These are phyloP conservation scores for Halictus ligatus DNA, from an alignment of 2,888 invertebrate genomes.

Conservation along the genomic window DNA sequence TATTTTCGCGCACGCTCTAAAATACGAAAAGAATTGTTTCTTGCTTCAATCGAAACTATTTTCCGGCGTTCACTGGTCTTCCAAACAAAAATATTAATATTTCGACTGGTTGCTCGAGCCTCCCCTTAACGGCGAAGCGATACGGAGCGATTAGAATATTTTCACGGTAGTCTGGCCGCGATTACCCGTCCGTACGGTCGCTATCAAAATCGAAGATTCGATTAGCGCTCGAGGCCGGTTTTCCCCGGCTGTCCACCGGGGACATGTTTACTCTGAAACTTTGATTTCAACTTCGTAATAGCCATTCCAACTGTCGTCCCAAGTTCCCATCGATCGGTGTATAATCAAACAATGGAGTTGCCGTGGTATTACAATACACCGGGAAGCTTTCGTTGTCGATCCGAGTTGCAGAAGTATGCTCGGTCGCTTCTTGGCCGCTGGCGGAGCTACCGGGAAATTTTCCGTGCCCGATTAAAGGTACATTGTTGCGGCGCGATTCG, in stretches of 20 bases:
- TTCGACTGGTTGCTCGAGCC: too few relatives aligned
- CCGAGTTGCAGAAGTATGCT: slow-evolving; percentile 39
- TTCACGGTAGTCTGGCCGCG: slow-evolving; percentile 23
- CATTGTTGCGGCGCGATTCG: slow-evolving; percentile 34
- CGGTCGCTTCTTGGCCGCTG: slow-evolving; percentile 39
- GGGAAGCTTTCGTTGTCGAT: slow-evolving; percentile 28
- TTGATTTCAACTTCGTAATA: slow-evolving; percentile 53
- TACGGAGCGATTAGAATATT: slow-evolving; percentile 7
- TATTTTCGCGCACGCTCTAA: too few relatives aligned
- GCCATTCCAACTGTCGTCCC: slow-evolving; percentile 44
- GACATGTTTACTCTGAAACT: slow-evolving; percentile 54
- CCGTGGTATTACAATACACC: slow-evolving; percentile 38
- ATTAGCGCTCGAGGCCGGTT: slow-evolving; percentile 12
- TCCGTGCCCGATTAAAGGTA: slow-evolving; percentile 50
- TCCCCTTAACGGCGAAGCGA: not conserved
- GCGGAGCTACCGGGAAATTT: slow-evolving; percentile 39
- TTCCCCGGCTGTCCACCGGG: slow-evolving; percentile 24
- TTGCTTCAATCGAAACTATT: too few relatives aligned
- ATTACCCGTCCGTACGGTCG: slow-evolving; percentile 10
- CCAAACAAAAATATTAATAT: too few relatives aligned
- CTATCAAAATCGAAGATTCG: slow-evolving; percentile 38
- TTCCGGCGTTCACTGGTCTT: too few relatives aligned
- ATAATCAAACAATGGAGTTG: slow-evolving; percentile 45
- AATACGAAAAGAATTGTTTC: too few relatives aligned
- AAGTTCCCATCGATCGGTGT: slow-evolving; percentile 49